Percentiles rank a stretch among this genome's conserved stretches.
phyloP scores from a whole-genome alignment of 2,113 vertebrate genomes.

The Leptodactylus fuscus region DNA sequence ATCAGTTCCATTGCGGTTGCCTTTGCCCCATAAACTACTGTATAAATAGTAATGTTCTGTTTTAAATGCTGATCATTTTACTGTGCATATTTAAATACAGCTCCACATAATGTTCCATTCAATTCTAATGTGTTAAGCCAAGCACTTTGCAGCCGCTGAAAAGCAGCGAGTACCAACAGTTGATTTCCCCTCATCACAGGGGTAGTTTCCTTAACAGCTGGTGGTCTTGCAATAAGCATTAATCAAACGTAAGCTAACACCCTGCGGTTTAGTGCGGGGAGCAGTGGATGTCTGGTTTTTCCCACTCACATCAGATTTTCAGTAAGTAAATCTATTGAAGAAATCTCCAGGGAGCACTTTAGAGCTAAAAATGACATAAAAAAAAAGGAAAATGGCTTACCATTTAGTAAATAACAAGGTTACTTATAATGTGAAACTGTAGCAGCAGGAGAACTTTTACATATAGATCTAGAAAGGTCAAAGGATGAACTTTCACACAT shows the following conservation, averaged over 20 bases:
- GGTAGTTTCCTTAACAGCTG: constrained; percentile 17
- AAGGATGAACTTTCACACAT: constrained; percentile 13
- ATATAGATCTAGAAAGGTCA: constrained; percentile 12
- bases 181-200: constrained; percentile 16
- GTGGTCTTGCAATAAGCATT: constrained; percentile 13
- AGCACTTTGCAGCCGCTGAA: background rate
- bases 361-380: constrained; percentile 18
- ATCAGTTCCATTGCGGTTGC: background rate
- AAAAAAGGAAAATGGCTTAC: constrained; percentile 23
- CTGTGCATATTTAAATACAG: background rate
- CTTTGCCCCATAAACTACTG: background rate
- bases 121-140: background rate
- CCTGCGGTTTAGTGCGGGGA: background rate
- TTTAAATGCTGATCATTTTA: background rate
- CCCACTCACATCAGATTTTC: background rate
- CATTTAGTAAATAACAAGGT: constrained; percentile 18
- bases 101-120: background rate
- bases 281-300: constrained; percentile 1
- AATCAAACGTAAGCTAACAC: constrained; percentile 13
- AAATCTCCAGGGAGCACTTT: constrained; percentile 27
- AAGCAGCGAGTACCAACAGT: background rate
- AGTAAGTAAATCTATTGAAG: constrained; percentile 42
- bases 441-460: background rate
- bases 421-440: constrained; percentile 15
- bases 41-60: background rate